Evolutionary conservation across 2,113 vertebrate species (phyloP).

Genomic region (Serinus canaria): DNA sequence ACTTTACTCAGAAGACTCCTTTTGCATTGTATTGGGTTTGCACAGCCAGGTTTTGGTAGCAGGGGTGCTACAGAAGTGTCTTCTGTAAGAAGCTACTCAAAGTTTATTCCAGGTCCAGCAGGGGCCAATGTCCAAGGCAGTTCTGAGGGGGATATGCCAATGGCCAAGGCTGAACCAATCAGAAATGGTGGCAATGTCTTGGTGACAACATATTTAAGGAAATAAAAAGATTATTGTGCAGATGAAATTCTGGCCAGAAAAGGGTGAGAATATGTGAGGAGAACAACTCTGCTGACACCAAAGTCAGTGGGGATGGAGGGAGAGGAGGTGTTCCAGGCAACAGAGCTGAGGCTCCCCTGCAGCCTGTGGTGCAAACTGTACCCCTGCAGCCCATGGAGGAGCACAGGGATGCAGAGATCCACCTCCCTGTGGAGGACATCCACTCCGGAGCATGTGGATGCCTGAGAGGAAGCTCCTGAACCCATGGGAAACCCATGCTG

Average conservation of each 20-base stretch:
- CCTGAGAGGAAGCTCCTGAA: background rate
- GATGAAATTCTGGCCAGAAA: background rate
- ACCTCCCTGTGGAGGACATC: background rate
- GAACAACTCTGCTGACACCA: background rate
- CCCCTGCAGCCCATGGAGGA: background rate
- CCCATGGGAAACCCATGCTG: background rate
- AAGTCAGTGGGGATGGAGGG: rapidly evolving
- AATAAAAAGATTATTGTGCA: background rate
- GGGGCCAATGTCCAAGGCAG: background rate
- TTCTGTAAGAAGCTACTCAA: background rate
- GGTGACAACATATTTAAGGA: background rate
- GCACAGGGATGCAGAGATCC: no score
- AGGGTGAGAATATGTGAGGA: background rate
- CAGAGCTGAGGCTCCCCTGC: background rate
- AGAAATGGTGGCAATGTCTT: background rate
- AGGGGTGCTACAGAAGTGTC: background rate
- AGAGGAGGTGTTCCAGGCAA: background rate
- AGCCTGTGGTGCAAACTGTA: background rate
- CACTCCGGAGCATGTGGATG: rapidly evolving
- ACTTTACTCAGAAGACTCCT: background rate
- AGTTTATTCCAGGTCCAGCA: background rate
- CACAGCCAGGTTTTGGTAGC: background rate
- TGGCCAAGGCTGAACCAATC: background rate
- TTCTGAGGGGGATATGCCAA: rapidly evolving
- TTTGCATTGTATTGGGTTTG: background rate